Evolutionary conservation across 2,888 invertebrate genomes (phyloP).

Genomic region (Lumbricus terrestris): DNA sequence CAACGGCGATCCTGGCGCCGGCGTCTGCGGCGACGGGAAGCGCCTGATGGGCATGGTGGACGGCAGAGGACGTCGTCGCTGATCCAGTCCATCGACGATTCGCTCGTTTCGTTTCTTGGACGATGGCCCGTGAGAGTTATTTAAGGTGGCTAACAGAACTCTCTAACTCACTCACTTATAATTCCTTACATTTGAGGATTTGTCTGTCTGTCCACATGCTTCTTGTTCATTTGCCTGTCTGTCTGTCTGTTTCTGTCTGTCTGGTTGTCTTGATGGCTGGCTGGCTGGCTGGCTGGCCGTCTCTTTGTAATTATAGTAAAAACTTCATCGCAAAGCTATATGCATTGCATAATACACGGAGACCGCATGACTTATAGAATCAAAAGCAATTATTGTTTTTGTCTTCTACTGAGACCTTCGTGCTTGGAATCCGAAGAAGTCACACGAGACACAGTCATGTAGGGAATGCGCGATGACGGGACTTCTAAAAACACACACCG

Average conservation of each 20-base stretch:
- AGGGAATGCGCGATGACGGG: no score
- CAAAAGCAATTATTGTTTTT: neutral
- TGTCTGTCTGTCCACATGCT: conserved; percentile 6
- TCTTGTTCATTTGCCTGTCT: neutral
- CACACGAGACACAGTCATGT: no score
- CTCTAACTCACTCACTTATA: neutral
- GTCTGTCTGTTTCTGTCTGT: conserved; percentile 9
- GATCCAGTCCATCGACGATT: neutral
- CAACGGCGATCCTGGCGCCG: neutral
- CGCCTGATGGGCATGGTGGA: no score
- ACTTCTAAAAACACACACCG: no score
- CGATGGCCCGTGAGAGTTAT: neutral
- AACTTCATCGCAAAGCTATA: no score
- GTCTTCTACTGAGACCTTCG: neutral
- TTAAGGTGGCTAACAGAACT: neutral
- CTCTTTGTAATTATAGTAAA: neutral
- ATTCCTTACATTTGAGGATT: neutral
- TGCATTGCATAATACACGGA: no score
- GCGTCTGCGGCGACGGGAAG: neutral
- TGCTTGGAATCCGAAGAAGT: neutral
- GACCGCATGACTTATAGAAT: no score
- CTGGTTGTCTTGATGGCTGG: neutral
- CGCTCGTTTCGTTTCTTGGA: neutral
- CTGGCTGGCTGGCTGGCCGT: neutral
- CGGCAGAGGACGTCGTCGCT: no score